Base-by-base conservation (phyloP, 2,888 invertebrate species). In the Drosophila koepferae region DNA sequence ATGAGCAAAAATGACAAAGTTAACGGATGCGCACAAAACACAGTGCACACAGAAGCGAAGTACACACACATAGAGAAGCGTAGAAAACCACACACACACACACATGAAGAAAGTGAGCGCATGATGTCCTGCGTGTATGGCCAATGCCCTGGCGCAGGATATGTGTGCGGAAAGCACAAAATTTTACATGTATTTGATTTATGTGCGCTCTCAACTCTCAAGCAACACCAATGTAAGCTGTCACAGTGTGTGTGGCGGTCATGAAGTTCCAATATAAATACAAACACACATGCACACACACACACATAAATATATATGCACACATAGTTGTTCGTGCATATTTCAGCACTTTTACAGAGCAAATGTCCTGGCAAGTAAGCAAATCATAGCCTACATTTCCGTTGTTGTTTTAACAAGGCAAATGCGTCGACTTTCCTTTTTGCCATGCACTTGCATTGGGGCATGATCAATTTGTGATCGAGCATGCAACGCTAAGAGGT, bases 1-100 rank as follows among this genome's bases (percentile, higher is more conserved):
- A 84, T 90, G 84, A 90, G 87, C 89, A 90, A 86, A 90, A 89
- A 83, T 89, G 90, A 82, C 90, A 90, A 91, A 91, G 90, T 90
- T 86, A 90, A 86, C 91, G 91, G 91, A 90, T 90, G 90, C 84
- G 82, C 83, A 86, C 85, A 90, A 84, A 89, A 75, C 75, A 82
- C 77, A 77, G 63, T 55, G 81, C 85, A 78, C 82, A 78, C 70
- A 51, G 49, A 41, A 61, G 72, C 58, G 49, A 34, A n/a, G 28
- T 28, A 28, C 10, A 64, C 53, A 41, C 9, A 18, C 53, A 60
- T 2, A 10, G 14, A 38, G 38, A 40, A 16, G 7, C 55, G 51
- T 10, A 48, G 31, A 62, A 59, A 55, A 53, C 46, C 48, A 61
- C 7, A 64, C 56, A 53, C 43, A 48, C 43, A 56, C 1, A 63